Percentiles rank a stretch among this genome's conserved stretches.
phyloP scores from a whole-genome alignment of 2,888 invertebrate species.

The Caenorhabditis sp. region DNA sequence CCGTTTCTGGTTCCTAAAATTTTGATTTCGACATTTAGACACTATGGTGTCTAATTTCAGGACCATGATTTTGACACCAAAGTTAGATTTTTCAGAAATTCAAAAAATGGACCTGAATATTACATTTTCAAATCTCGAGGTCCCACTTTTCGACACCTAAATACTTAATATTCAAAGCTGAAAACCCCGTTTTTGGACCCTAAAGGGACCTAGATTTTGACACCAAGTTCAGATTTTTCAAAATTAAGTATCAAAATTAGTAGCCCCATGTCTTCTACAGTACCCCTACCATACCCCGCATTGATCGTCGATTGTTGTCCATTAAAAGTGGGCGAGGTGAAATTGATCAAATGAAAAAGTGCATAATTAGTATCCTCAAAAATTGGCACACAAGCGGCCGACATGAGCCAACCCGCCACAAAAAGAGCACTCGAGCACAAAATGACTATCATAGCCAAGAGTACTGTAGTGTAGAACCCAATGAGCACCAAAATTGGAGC shows the following conservation, averaged over 20 bases:
- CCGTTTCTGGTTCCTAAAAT: too few species aligned
- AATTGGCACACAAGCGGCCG: constrained; percentile 46
- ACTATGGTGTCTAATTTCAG: too few species aligned
- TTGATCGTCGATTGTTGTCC: neutral
- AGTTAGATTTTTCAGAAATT: too few species aligned
- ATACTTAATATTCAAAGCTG: too few species aligned
- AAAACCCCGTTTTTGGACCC: too few species aligned
- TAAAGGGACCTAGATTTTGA: too few species aligned
- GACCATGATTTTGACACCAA: too few species aligned
- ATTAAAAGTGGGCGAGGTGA: neutral
- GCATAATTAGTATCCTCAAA: constrained; percentile 41
- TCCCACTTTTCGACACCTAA: too few species aligned
- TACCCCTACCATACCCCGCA: neutral
- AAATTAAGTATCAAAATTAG: neutral
- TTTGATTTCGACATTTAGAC: too few species aligned
- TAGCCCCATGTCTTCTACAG: neutral
- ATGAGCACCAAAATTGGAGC: constrained; percentile 2
- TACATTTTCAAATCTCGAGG: too few species aligned
- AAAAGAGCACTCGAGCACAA: constrained; percentile 30
- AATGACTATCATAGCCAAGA: constrained; percentile 16
- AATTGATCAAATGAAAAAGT: constrained; percentile 20
- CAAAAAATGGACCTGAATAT: too few species aligned
- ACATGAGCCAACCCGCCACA: constrained; percentile 47
- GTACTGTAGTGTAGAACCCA: constrained; percentile 24
- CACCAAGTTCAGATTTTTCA: neutral